These are phyloP conservation scores for Tyto alba DNA, from an alignment of 2,113 vertebrate species.

Conservation along the genomic window DNA sequence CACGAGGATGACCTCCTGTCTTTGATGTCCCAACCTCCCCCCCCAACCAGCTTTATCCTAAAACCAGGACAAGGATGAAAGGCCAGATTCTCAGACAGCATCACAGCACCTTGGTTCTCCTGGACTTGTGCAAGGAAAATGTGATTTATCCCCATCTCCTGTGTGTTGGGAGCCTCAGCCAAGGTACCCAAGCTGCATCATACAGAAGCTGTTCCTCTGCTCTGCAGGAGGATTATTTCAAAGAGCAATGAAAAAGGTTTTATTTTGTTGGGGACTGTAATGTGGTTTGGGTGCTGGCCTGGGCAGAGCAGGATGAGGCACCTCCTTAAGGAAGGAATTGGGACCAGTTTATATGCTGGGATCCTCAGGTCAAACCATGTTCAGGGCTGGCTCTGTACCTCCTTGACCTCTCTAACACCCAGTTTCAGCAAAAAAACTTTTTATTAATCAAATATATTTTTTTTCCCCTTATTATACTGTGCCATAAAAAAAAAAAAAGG, in stretches of 20 bases:
- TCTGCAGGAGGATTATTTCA: background rate
- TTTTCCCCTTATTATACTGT: background rate
- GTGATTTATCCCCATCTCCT: background rate
- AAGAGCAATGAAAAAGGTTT: background rate
- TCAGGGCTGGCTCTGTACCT: rapidly evolving
- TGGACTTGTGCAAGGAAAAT: background rate
- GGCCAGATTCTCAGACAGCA: background rate
- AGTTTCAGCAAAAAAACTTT: background rate
- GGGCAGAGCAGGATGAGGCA: background rate
- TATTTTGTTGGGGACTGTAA: background rate
- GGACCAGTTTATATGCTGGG: background rate
- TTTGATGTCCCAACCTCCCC: background rate
- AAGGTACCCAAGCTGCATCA: background rate
- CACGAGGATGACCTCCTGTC: background rate
- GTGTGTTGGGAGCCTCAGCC: rapidly evolving
- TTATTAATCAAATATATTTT: background rate
- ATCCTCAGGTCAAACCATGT: background rate
- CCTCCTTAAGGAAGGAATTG: background rate
- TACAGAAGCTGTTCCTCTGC: background rate
- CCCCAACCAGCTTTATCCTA: background rate
- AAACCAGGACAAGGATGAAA: background rate
- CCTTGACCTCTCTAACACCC: background rate
- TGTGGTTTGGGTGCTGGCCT: background rate
- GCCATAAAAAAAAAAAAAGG: background rate
- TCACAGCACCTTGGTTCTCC: background rate